Evolutionary conservation across 2,797 vertebrate genomes (phyloP), one percentile per base, ranked within the genome.

Genomic region (Florisuga fusca): DNA sequence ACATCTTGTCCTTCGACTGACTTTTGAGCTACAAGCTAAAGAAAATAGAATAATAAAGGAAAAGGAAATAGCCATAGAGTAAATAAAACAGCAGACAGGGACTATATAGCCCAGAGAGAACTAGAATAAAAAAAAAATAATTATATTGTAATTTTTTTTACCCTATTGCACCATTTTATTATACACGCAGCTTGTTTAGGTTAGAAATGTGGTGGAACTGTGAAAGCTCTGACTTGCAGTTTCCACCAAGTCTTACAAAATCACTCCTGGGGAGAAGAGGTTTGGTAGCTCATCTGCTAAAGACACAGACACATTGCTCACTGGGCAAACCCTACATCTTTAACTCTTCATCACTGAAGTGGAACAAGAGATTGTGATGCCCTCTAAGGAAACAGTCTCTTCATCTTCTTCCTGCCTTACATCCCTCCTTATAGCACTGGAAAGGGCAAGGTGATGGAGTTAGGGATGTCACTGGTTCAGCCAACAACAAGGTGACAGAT

Each of bases 1-100:
- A 67, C 93, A 95, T 97, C 89, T 89, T 97, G 95, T 97, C 96
- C 97, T 97, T 94, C 96, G 68, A 84, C 95, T 96, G 97, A 98
- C 97, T 96, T 96, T 95, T 95, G 58, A 94, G 90, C 74, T 89
- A 86, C 92, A 90, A 84, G 89, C 84, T 96, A 89, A 96, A 93
- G 95, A 95, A 96, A 97, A 94, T 92, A 93, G 86, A 93, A 41
- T 41, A 41, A 41, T 41, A 41, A 67, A 88, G 91, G 92, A 95
- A 97, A 89, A 4, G 25, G 96, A 91, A 96, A 95, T 86, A 94
- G 71, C 81, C 78, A 91, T 89, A 53, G 68, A 97, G 93, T 94
- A 97, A 97, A 97, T 97, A 97, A 98, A 97, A 96, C 61, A 96
- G 74, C 68, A 94, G 94, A 78, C 57, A 64, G 62, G 46, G 69